Evolutionary conservation across 2,888 invertebrate genomes (phyloP), one percentile per base, ranked within the genome.

Genomic region (Dysmachus trigonus): DNA sequence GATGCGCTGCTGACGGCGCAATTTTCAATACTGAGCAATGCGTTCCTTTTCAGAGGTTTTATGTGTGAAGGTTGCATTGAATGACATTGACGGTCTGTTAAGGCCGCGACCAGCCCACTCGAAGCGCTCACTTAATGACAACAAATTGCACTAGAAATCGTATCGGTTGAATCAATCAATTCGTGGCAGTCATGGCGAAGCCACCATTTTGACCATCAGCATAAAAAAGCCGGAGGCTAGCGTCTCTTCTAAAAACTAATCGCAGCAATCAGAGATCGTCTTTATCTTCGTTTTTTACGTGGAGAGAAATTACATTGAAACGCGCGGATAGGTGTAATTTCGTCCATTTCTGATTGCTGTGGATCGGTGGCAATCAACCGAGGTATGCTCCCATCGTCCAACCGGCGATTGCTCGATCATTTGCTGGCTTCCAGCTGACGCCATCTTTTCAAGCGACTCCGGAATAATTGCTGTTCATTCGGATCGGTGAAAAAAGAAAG

Each of bases 41-140:
- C 81, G 85, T 87, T 87, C 81, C 83, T 85, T 76, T 38, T 87
- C 82, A 77, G 83, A 83, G 83, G 71, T 87, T 79, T 85, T 87
- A 35, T 76, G 51, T 74, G 74, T 47, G 41, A 85, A 85, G 85
- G 85, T 22, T 85, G 62, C 62, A 62, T 51, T 18, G 53, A n/a
- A 8, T 72, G 83, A 81, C 81, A 62, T 81, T 81, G 81, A 10
- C 13, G n/a, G 13, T 8, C 6, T 41, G 2, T 15, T 27, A 18
- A 62, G 62, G 62, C 22, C 62, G 18, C 62, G 18, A n/a, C 47
- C 47, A 47, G n/a, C 47, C 47, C 15, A 47, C 47, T 47, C n/a
- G 6, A 47, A 6, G n/a, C 47, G n/a, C n/a, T 18, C 47, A 47
- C 18, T 47, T n/a, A 47, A 47, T 18, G 4, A 4, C 47, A 47